Evolutionary conservation across 1,140 invertebrate species (phyloP).

Genomic region (Anastrepha obliqua): DNA sequence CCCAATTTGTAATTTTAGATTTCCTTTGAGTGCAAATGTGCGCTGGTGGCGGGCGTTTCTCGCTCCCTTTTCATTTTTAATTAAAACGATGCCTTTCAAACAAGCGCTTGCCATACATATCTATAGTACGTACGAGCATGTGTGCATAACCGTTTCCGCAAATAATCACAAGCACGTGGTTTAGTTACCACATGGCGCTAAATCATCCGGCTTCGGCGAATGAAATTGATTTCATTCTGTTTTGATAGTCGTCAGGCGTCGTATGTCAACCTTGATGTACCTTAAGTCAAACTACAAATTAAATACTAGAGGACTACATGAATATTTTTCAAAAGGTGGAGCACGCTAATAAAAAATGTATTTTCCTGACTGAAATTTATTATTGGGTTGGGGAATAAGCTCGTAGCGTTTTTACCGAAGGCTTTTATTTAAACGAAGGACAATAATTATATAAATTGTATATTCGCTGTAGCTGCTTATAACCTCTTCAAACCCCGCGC

Average conservation of each 20-base stretch:
- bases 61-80: not conserved
- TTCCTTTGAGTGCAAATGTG: not conserved
- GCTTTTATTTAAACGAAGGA: no score
- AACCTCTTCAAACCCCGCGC: no score
- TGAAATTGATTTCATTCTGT: not conserved
- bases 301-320: not conserved
- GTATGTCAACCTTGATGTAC: not conserved
- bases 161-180: not conserved
- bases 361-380: not conserved
- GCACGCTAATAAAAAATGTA: not conserved
- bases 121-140: not conserved
- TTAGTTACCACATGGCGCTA: not conserved
- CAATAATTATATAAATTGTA: no score
- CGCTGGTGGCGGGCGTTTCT: not conserved
- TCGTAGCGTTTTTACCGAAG: no score
- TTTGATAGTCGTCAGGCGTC: not conserved
- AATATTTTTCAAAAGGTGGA: not conserved
- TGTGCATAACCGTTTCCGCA: not conserved
- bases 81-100: not conserved
- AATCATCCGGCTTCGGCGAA: not conserved
- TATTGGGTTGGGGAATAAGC: no score
- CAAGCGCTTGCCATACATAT: not conserved
- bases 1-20: slow-evolving; percentile 1
- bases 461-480: no score
- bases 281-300: not conserved